These are phyloP conservation scores for Polydrusus tereticollis DNA, from an alignment of 2,888 invertebrate species.

Conservation along the genomic window DNA sequence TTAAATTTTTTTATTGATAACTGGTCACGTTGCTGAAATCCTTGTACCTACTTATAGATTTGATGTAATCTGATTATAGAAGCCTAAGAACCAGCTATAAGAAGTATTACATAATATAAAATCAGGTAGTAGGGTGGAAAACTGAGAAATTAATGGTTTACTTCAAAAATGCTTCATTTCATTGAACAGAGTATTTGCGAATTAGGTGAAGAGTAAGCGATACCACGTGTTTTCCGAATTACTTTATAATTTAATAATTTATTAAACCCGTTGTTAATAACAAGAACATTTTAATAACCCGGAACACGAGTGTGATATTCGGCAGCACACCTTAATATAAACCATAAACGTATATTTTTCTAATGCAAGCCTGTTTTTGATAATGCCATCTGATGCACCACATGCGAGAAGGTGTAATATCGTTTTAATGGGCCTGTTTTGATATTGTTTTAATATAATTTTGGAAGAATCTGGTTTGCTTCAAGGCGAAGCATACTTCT, in stretches of 20 bases:
- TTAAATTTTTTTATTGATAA: conserved; percentile 5
- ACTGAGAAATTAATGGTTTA: too few relatives aligned
- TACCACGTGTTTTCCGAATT: too few relatives aligned
- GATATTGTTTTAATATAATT: neutral
- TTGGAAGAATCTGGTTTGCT: neutral
- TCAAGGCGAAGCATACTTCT: neutral
- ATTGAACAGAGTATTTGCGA: too few relatives aligned
- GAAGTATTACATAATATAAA: too few relatives aligned
- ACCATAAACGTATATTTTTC: conserved; percentile 17
- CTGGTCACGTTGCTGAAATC: neutral
- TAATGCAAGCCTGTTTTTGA: conserved; percentile 13
- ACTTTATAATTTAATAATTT: too few relatives aligned
- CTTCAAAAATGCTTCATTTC: too few relatives aligned
- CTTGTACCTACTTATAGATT: conserved; percentile 1
- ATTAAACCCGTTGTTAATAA: too few relatives aligned
- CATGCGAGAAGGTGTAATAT: conserved; percentile 2
- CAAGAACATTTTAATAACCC: conserved; percentile 13
- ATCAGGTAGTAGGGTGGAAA: too few relatives aligned
- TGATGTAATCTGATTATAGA: conserved; percentile 10
- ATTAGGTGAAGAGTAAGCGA: too few relatives aligned
- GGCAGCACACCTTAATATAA: conserved; percentile 21
- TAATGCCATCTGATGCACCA: conserved; percentile 9
- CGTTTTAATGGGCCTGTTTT: neutral
- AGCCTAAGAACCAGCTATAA: too few relatives aligned
- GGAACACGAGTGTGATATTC: conserved; percentile 1